Base-by-base conservation (phyloP, 2,888 invertebrate species). In the Plusia festucae region DNA sequence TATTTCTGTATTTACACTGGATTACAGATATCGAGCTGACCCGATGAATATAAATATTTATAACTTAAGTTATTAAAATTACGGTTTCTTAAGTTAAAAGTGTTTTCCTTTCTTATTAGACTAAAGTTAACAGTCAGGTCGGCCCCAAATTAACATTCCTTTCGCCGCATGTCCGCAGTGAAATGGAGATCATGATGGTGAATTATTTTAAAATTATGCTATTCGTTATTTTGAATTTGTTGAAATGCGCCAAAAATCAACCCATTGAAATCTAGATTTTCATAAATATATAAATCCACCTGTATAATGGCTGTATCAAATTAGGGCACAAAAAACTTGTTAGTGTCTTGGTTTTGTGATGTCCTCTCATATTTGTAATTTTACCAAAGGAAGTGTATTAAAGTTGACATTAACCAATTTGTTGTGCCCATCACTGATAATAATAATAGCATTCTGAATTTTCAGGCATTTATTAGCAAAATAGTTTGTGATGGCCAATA, bases 1-100 rank as follows among this genome's bases (percentile, higher is more conserved):
- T 95, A 95, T 95, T 93, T 95, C 95, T 95, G 95, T 95, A 95
- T 95, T 95, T 95, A 95, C 95, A 95, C 95, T 95, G 95, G 95
- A 95, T 95, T 95, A 94, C 95, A 94, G 95, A 95, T 95, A 94
- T 94, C 94, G 95, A 95, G 95, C 95, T 95, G 95, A 95, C 95
- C 95, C 95, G 95, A 95, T 95, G 95, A 95, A 95, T 95, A 95
- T 95, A 95, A 95, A 95, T 95, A 95, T 95, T 95, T 95, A 95
- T 95, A 95, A 95, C 95, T 95, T 95, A 95, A 95, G 95, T 95
- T 95, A 95, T 95, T 95, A 95, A 95, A 95, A 95, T 95, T 95
- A 95, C 94, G 95, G 95, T 94, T 95, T 95, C 95, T 95, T 95
- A 95, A 95, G 95, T 95, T 95, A 95, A 94, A 94, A 93, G 95